Conservation (phyloP, 1,140 invertebrate species). For the Notospermus geniculatus region DNA sequence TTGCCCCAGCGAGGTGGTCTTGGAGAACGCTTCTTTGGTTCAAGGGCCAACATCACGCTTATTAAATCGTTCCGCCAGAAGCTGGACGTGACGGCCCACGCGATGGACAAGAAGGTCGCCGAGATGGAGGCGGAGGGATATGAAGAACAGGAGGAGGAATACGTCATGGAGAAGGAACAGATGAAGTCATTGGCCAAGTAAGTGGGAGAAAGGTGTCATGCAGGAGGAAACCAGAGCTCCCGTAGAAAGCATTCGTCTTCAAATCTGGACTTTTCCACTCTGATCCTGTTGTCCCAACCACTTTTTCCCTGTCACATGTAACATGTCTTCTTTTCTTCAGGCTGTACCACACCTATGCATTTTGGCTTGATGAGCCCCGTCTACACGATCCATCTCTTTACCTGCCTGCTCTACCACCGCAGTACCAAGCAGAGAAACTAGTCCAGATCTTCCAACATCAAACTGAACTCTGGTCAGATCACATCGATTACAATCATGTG, state of each 20-base stretch:
- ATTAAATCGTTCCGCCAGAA: constrained; percentile 16
- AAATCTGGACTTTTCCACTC: too few relatives aligned
- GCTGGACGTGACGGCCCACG: not conserved
- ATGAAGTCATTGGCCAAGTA: too few relatives aligned
- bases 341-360: constrained; percentile 60
- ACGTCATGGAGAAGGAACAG: too few relatives aligned
- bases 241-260: too few relatives aligned
- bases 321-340: constrained; percentile 13
- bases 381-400: constrained; percentile 69
- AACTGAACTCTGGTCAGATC: constrained; percentile 19
- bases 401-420: constrained; percentile 70
- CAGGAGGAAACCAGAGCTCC: too few relatives aligned
- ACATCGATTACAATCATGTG: too few relatives aligned
- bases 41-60: constrained; percentile 67
- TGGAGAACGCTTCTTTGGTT: constrained; percentile 75
- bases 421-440: constrained; percentile 53
- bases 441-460: constrained; percentile 60
- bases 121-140: too few relatives aligned
- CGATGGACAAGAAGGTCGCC: not conserved
- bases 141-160: too few relatives aligned
- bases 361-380: constrained; percentile 78
- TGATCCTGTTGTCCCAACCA: too few relatives aligned
- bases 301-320: constrained; percentile 1
- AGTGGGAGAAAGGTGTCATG: too few relatives aligned
- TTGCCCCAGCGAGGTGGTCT: constrained; percentile 60